Evolutionary conservation across 2,888 invertebrate species (phyloP), one percentile per base, ranked within the genome.

Genomic region (Dryomyza anilis): DNA sequence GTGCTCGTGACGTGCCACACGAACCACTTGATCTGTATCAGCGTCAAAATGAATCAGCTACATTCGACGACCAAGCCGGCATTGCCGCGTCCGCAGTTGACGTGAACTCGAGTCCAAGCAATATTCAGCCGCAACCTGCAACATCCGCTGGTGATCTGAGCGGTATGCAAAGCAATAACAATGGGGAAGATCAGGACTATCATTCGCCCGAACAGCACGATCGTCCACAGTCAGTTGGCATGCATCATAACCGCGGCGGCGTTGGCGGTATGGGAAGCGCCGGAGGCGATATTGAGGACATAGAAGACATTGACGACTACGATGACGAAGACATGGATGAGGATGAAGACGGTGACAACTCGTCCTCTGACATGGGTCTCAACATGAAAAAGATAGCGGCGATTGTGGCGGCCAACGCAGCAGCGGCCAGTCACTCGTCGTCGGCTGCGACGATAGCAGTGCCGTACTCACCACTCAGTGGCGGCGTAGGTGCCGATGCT

Each of bases 301-400:
- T 70, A 30, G 78, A 79, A 46, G 73, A 79, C 43, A 67, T 69
- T 23, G 80, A 80, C 30, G 79, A 80, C 23, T 77, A 80, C 39
- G 78, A 78, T 50, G 79, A 80, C 29, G 80, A 80, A 53, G 80
- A 79, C 39, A 78, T 77, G 76, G 80, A 45, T 12, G 52, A 66
- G 29, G 81, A 78, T 39, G 81, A 87, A 12, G 87, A 88, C 80
- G 88, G 87, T 70, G 87, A 88, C 73, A 82, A 85, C 57, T 85
- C 86, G 70, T 87, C 88, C 70, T 86, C 85, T 78, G 88, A 88
- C 74, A 84, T 87, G 77, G 88, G 88, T 84, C 81, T 88, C 76
- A 88, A 88, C 75, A 88, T 88, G 88, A 87, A 87, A 88, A 87
- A 87, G 57, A 86, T 88, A 75, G 85, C 85, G 69, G 85, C 85